phyloP scores from a whole-genome alignment of 1,140 invertebrate genomes.

The Andricus grossulariae region DNA sequence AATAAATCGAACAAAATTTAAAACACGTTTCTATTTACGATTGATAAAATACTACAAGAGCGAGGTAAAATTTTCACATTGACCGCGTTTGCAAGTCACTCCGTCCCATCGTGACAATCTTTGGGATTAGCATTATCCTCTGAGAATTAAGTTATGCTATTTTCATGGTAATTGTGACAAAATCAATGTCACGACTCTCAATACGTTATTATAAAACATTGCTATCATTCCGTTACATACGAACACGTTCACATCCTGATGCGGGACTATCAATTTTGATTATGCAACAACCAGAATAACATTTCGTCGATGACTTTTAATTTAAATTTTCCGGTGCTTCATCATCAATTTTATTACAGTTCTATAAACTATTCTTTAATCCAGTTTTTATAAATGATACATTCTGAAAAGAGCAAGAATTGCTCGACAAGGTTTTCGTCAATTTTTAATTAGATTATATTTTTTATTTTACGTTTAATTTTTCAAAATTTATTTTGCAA shows the following conservation, averaged over 20 bases:
- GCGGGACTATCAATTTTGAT: slow-evolving; percentile 4
- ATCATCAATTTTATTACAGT: neutral
- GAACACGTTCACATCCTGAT: neutral
- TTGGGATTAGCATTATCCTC: neutral
- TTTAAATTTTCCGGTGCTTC: neutral
- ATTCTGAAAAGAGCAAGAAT: no score
- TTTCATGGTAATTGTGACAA: slow-evolving; percentile 12
- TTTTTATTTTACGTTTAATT: no score
- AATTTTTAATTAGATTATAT: no score
- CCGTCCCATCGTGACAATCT: neutral
- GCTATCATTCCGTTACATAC: slow-evolving; percentile 5
- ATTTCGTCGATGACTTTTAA: neutral
- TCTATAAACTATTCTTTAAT: no score
- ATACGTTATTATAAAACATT: neutral
- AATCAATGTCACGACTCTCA: neutral
- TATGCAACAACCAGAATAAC: neutral
- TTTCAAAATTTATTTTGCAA: no score
- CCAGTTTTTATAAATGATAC: no score
- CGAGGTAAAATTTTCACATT: slow-evolving; percentile 14
- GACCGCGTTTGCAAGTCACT: neutral
- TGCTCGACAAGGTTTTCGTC: no score
- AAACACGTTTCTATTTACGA: neutral
- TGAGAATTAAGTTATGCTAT: neutral
- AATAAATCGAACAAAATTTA: neutral
- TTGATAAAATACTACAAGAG: slow-evolving; percentile 1